Conservation (phyloP, 2,113 vertebrate species). For the Dipodomys spectabilis region DNA sequence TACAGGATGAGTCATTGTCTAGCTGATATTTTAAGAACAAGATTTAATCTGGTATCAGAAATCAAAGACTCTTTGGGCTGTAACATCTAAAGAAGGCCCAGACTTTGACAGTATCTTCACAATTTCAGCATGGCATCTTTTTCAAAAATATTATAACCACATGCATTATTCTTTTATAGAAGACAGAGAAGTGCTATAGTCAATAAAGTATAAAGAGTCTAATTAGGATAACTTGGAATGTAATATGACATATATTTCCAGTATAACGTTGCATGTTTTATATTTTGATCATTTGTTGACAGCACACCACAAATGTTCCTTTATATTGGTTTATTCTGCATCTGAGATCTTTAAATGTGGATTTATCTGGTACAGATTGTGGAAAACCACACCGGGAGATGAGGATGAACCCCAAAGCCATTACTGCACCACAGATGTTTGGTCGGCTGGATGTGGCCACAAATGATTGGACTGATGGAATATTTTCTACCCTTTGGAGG, state of each 20-base stretch:
- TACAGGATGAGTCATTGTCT: not conserved
- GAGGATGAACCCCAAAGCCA: constrained; percentile 99
- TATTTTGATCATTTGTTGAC: constrained; percentile 43
- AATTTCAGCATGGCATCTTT: not conserved
- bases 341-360: constrained; percentile 38
- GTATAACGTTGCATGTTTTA: not conserved
- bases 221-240: constrained; percentile 29
- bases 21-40: not conserved
- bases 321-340: not conserved
- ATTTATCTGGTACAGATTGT: constrained; percentile 88
- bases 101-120: not conserved
- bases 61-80: not conserved
- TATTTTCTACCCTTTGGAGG: constrained; percentile 98
- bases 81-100: constrained; percentile 33
- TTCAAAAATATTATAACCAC: no score
- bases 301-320: not conserved
- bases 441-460: constrained; percentile 96
- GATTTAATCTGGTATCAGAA: constrained; percentile 2
- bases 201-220: constrained; percentile 27
- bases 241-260: constrained; percentile 31
- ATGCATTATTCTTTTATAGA: constrained; percentile 1
- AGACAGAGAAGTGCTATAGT: not conserved
- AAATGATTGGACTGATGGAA: constrained; percentile 98
- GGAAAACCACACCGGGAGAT: constrained; percentile 96
- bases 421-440: constrained; percentile 98